These are phyloP conservation scores for Falco berigora DNA, from an alignment of 2,797 vertebrate genomes.

Conservation along the genomic window DNA sequence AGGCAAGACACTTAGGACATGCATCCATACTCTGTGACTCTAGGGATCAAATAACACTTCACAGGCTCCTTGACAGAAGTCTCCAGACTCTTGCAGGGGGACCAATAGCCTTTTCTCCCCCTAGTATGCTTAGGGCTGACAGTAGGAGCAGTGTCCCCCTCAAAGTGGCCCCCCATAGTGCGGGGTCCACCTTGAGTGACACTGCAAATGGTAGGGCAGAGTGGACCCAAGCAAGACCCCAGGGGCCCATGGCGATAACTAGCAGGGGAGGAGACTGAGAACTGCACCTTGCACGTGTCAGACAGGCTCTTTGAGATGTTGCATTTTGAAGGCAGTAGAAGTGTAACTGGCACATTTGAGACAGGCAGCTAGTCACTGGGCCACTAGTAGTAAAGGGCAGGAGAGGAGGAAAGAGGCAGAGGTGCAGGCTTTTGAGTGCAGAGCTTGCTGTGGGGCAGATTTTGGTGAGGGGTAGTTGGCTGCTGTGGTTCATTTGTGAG, in stretches of 20 bases:
- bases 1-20: neutral
- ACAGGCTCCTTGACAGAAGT: neutral
- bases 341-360: neutral
- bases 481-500: neutral
- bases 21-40: neutral
- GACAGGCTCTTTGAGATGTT: neutral
- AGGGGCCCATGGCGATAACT: neutral
- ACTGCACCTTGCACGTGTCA: neutral
- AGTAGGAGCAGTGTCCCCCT: neutral
- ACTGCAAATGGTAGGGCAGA: neutral
- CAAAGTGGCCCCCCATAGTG: neutral
- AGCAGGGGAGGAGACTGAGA: neutral
- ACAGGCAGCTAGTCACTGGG: neutral
- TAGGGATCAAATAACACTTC: neutral
- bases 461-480: neutral
- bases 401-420: neutral
- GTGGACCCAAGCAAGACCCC: neutral
- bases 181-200: neutral
- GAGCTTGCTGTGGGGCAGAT: neutral
- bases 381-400: neutral
- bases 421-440: neutral
- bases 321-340: neutral
- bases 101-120: neutral
- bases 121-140: neutral
- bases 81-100: neutral